Percentiles rank a stretch among this genome's conserved stretches.
Conservation (phyloP, 2,888 invertebrate species). For the Drosophila infuscata region DNA sequence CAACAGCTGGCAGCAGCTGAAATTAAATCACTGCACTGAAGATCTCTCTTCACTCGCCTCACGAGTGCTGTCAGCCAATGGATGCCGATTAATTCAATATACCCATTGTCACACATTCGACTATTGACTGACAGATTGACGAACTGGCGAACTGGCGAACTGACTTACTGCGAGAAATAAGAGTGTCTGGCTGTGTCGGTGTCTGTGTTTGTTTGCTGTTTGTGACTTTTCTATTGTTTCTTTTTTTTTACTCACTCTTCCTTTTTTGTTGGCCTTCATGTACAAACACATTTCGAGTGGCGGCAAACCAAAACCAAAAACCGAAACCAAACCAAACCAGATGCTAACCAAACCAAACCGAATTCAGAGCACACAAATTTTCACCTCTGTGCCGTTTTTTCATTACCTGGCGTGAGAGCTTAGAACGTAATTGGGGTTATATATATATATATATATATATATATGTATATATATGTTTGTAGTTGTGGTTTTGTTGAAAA, state of each 20-base stretch:
- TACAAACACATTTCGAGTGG: constrained; percentile 21
- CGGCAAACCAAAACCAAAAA: constrained; percentile 1
- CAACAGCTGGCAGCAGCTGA: constrained; percentile 64
- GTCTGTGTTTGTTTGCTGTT: background rate
- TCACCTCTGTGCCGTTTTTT: background rate
- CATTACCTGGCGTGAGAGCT: background rate
- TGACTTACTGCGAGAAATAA: constrained; percentile 1
- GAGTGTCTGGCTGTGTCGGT: constrained; percentile 1
- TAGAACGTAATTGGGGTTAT: background rate
- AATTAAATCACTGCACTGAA: constrained; percentile 47
- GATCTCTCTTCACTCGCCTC: constrained; percentile 42
- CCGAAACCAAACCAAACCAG: constrained; percentile 15
- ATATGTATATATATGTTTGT: background rate
- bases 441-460: background rate
- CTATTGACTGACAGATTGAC: constrained; percentile 19
- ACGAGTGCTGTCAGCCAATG: constrained; percentile 32
- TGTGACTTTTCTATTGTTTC: background rate
- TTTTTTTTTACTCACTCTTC: background rate
- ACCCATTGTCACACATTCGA: constrained; percentile 27
- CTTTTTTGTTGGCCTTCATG: constrained; percentile 14
- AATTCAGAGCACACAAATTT: constrained; percentile 2
- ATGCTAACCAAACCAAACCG: constrained; percentile 13
- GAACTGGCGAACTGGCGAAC: background rate
- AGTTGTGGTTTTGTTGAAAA: background rate
- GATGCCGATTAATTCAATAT: constrained; percentile 43